These are phyloP conservation scores for Cyprinodon variegatus DNA, from an alignment of 2,113 vertebrate species.

Conservation along the genomic window DNA sequence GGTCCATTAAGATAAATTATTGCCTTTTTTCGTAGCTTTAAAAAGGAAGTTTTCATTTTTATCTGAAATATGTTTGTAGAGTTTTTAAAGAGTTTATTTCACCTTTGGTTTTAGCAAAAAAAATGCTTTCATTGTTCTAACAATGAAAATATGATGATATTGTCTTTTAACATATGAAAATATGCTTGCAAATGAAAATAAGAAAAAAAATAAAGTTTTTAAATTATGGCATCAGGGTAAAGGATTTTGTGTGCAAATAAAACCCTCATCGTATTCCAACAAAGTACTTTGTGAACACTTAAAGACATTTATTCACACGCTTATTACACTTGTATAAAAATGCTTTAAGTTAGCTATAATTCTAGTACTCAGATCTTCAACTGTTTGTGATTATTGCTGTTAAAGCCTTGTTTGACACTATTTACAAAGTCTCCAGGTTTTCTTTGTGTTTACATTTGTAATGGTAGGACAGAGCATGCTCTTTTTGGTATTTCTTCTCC, in stretches of 20 bases:
- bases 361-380: too few relatives aligned
- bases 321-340: too few relatives aligned
- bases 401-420: too few relatives aligned
- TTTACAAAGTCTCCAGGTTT: too few relatives aligned
- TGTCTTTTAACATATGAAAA: slow-evolving; percentile 55
- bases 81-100: slow-evolving; percentile 13
- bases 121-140: neutral
- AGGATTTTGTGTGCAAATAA: slow-evolving; percentile 26
- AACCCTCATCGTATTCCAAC: neutral
- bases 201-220: slow-evolving; percentile 68
- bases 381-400: too few relatives aligned
- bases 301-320: too few relatives aligned
- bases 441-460: too few relatives aligned
- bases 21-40: slow-evolving; percentile 39
- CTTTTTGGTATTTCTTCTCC: too few relatives aligned
- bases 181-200: slow-evolving; percentile 65
- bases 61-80: slow-evolving; percentile 32
- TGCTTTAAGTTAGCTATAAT: too few relatives aligned
- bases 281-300: neutral
- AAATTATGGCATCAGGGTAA: slow-evolving; percentile 50
- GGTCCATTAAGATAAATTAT: slow-evolving; percentile 23
- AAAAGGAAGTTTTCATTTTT: slow-evolving; percentile 18
- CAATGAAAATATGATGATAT: neutral
- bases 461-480: too few relatives aligned
- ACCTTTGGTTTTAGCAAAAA: neutral